Conservation (phyloP, 2,888 invertebrate genomes). For the Plagodis pulveraria region DNA sequence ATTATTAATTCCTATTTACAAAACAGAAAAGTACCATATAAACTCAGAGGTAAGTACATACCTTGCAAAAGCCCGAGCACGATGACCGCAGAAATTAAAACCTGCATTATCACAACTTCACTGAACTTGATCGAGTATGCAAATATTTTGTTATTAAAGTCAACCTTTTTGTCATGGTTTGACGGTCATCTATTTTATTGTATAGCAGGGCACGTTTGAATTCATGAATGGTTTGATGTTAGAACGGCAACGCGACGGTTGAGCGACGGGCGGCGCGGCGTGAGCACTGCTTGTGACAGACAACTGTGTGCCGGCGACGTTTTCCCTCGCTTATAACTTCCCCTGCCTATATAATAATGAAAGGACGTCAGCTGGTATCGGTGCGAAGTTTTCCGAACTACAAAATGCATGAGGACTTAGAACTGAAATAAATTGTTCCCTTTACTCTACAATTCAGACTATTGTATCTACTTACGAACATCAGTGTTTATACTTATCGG, state of each 20-base stretch:
- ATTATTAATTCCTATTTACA: too few relatives aligned
- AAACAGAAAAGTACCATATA: too few relatives aligned
- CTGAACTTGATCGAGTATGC: conserved; percentile 4
- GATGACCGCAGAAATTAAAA: conserved; percentile 45
- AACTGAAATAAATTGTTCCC: conserved; percentile 5
- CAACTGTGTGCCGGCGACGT: conserved; percentile 61
- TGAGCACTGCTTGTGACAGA: conserved; percentile 42
- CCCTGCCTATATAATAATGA: conserved; percentile 53
- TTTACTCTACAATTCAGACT: too few relatives aligned
- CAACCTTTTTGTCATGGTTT: conserved; percentile 33
- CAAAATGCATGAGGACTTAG: conserved; percentile 41
- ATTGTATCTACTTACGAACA: not conserved
- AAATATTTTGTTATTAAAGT: conserved; percentile 14
- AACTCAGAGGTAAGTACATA: conserved; percentile 41
- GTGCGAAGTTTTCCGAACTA: conserved; percentile 63
- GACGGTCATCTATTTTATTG: conserved; percentile 6
- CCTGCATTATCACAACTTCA: conserved; percentile 43
- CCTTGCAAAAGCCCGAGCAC: conserved; percentile 68
- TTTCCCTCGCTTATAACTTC: conserved; percentile 73
- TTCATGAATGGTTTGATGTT: conserved; percentile 22
- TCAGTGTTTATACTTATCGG: too few relatives aligned
- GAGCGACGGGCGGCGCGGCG: conserved; percentile 15
- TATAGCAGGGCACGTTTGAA: conserved; percentile 12
- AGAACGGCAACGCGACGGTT: conserved; percentile 7
- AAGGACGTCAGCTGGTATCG: conserved; percentile 70